These are phyloP conservation scores for Yponomeuta plumbellus DNA, from an alignment of 2,888 invertebrate species.

Conservation along the genomic window DNA sequence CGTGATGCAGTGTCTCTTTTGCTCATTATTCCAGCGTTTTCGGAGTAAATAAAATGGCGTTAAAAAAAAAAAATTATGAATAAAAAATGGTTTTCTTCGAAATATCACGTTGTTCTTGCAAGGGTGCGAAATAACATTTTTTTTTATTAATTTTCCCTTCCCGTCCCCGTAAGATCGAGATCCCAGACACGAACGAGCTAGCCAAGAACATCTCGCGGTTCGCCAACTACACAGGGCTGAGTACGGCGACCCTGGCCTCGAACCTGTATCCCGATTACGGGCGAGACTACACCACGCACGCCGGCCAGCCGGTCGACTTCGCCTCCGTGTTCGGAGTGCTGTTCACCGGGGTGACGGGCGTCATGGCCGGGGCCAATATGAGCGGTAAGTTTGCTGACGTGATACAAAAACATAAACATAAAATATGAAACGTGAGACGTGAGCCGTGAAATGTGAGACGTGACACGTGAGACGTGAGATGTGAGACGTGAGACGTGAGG, in stretches of 20 bases:
- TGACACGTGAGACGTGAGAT: no score
- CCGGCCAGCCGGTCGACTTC: constrained; percentile 84
- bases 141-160: background rate
- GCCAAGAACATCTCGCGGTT: constrained; percentile 54
- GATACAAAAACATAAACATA: no score
- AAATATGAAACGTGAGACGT: no score
- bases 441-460: no score
- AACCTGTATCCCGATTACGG: constrained; percentile 88
- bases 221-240: constrained; percentile 89
- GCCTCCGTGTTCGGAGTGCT: constrained; percentile 97
- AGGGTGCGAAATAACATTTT: no score
- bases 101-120: no score
- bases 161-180: constrained; percentile 75
- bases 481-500: no score
- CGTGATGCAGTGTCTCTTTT: no score
- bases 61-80: no score
- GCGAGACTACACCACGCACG: constrained; percentile 84
- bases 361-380: constrained; percentile 99
- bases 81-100: no score
- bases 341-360: constrained; percentile 98
- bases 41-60: no score
- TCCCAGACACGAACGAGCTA: constrained; percentile 84
- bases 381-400: constrained; percentile 77
- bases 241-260: constrained; percentile 80
- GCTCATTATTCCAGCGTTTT: no score